Conservation (phyloP, 2,888 invertebrate species). For the Drosophila cognata region DNA sequence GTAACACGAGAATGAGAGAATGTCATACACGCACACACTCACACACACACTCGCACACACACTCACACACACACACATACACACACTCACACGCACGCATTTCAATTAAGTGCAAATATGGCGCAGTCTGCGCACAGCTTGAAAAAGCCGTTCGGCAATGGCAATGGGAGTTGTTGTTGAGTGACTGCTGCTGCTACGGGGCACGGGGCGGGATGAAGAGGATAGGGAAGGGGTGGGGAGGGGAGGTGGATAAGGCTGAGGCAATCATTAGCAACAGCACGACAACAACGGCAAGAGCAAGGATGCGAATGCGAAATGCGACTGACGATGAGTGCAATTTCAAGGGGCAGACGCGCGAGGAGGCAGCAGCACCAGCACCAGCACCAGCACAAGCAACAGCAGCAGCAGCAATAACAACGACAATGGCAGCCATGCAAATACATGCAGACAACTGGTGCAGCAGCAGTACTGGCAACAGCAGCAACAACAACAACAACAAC, state of each 20-base stretch:
- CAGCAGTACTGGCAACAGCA: slow-evolving; percentile 39
- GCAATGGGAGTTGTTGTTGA: slow-evolving; percentile 46
- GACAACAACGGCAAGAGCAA: slow-evolving; percentile 44
- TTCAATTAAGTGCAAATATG: slow-evolving; percentile 82
- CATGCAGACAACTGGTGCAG: slow-evolving; percentile 60
- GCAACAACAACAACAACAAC: slow-evolving; percentile 38
- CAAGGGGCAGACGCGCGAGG: slow-evolving; percentile 7
- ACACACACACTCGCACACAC: slow-evolving; percentile 6
- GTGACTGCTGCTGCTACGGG: slow-evolving; percentile 19
- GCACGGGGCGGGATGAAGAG: background rate
- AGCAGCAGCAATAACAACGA: slow-evolving; percentile 25
- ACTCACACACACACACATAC: slow-evolving; percentile 22
- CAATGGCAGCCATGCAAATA: slow-evolving; percentile 76
- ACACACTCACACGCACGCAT: slow-evolving; percentile 50
- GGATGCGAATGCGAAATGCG: slow-evolving; percentile 46
- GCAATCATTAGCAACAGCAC: slow-evolving; percentile 79
- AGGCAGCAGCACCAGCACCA: background rate
- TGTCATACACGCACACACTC: slow-evolving; percentile 33
- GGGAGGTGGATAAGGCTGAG: slow-evolving; percentile 37
- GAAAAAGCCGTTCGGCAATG: slow-evolving; percentile 49
- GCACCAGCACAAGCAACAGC: slow-evolving; percentile 33
- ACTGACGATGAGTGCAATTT: slow-evolving; percentile 61
- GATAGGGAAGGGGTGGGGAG: background rate
- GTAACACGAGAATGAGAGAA: slow-evolving; percentile 46
- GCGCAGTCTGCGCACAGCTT: slow-evolving; percentile 75